Evolutionary conservation across 2,797 vertebrate species (phyloP), one percentile per base, ranked within the genome.

Genomic region (Ambastaia sidthimunki): DNA sequence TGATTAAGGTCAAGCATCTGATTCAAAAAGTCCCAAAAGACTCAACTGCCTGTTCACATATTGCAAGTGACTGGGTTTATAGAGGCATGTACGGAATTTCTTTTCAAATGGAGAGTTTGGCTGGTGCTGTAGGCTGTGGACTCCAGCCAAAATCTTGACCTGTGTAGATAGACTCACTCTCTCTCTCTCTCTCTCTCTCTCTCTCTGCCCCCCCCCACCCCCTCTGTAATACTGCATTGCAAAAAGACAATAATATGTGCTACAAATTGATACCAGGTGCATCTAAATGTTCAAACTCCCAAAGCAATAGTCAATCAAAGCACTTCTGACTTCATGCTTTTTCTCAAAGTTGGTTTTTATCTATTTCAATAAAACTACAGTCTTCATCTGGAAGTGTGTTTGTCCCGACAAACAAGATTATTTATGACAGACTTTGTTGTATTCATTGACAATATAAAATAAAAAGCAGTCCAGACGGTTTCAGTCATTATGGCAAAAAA

Each of bases 201-300:
- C 48, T 18, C 15, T 18, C 15, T 18, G 1, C 3, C 15, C 4
- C 48, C 16, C 48, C 3, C 48, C 47, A 2, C 52, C 7, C n/a
- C 21, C 21, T 16, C 12, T 48, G 44, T 74, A 52, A 65, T 52
- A 47, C 59, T 65, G 59, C 59, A 74, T 50, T 65, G 28, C 60
- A 74, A 25, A 74, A 74, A 65, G 59, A 34, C 60, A 74, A 65
- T 21, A 47, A 74, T 65, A 65, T 74, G 47, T 65, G 73, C 73
- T 18, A 74, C 73, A 74, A 74, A 74, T 74, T 63, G 47, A 65
- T 18, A 74, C 73, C 73, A 74, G 73, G 59, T 74, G 73, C 73
- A 52, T 74, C 25, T 74, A 13, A 60, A 65, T 59, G 50, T 74
- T 74, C 73, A 74, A 21, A 60, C 73, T 65, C 59, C 60, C 57